A percentile compares a stretch with the other conserved stretches of the same genome.
Conservation (phyloP, 1,140 invertebrate species). For the Ptiloglossa arizonensis region DNA sequence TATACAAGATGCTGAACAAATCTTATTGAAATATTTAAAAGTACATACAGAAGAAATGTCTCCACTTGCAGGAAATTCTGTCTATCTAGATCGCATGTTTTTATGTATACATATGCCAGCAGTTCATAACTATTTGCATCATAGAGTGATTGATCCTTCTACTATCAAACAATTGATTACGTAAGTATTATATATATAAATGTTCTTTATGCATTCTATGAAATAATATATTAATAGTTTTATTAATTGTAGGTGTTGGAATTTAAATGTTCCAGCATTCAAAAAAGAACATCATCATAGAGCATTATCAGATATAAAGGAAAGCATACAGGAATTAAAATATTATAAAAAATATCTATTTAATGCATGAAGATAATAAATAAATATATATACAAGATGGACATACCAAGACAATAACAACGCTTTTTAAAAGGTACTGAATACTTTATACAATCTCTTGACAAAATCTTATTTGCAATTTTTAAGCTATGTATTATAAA, state of each 20-base stretch:
- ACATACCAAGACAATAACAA: too few species aligned
- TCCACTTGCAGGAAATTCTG: conserved; percentile 94
- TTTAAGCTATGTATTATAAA: too few species aligned
- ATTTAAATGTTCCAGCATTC: conserved; percentile 82
- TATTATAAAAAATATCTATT: conserved; percentile 87
- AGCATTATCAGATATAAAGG: conserved; percentile 91
- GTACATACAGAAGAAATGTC: conserved; percentile 84
- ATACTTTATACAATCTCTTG: too few species aligned
- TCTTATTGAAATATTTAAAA: conserved; percentile 88
- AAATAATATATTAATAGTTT: neutral
- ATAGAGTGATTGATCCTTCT: conserved; percentile 96
- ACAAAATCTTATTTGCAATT: too few species aligned
- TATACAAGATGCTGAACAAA: conserved; percentile 86
- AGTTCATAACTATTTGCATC: conserved; percentile 92
- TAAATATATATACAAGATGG: neutral
- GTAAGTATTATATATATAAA: conserved; percentile 68
- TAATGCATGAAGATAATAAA: conserved; percentile 64
- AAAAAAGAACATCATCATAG: conserved; percentile 88
- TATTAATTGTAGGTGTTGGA: conserved; percentile 86
- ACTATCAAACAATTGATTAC: conserved; percentile 92
- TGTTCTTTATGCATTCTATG: neutral
- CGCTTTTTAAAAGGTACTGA: too few species aligned
- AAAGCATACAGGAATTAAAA: conserved; percentile 92
- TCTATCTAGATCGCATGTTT: conserved; percentile 93
- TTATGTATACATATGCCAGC: conserved; percentile 89